Conservation (phyloP, 2,888 invertebrate species). For the Rhingia campestris region DNA sequence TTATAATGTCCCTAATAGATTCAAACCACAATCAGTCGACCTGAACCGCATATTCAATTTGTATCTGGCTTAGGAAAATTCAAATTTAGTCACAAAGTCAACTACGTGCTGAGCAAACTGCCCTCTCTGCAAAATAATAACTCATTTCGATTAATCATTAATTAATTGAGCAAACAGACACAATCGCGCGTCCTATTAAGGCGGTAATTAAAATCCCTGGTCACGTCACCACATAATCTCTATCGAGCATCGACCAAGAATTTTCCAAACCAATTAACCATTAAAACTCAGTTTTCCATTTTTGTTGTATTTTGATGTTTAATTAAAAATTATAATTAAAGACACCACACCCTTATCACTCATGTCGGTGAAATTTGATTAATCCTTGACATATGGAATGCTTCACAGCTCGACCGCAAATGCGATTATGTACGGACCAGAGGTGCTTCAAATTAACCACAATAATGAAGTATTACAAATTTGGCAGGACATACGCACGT, state of each 20-base stretch:
- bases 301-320: slow-evolving; percentile 1
- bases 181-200: background rate
- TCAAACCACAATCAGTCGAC: no score
- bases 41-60: no score
- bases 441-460: slow-evolving; percentile 36
- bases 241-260: slow-evolving; percentile 3
- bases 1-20: no score
- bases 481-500: background rate
- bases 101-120: background rate
- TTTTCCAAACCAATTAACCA: slow-evolving; percentile 47
- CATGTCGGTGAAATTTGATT: slow-evolving; percentile 21
- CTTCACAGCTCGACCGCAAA: slow-evolving; percentile 43
- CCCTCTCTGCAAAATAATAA: background rate
- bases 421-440: slow-evolving; percentile 13
- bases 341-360: slow-evolving; percentile 2
- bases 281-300: slow-evolving; percentile 20
- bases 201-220: slow-evolving; percentile 31
- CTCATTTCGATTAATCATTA: slow-evolving; percentile 16
- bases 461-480: slow-evolving; percentile 28
- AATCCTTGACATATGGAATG: slow-evolving; percentile 29
- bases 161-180: slow-evolving; percentile 13
- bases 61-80: no score
- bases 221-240: slow-evolving; percentile 20
- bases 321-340: slow-evolving; percentile 27
- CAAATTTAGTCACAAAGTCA: background rate